Evolutionary conservation across 2,888 invertebrate genomes (phyloP).

Genomic region (Eustalomyia histrio): DNA sequence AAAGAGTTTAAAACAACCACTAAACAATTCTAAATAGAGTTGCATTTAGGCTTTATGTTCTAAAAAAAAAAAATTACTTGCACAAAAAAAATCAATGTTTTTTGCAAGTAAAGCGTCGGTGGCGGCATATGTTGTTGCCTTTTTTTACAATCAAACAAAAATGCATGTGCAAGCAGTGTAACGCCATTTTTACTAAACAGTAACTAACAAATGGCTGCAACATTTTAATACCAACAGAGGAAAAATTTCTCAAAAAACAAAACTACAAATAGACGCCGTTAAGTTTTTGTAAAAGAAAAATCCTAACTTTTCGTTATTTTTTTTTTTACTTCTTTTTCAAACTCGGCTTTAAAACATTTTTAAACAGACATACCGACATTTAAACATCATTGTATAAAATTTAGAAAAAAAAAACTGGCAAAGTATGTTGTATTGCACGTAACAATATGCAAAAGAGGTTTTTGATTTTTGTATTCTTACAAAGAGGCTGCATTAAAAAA

Average conservation of each 20-base stretch:
- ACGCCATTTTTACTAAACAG: constrained; percentile 74
- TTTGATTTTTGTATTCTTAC: constrained; percentile 6
- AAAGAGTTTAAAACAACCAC: constrained; percentile 31
- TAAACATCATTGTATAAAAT: constrained; percentile 19
- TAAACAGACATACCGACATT: constrained; percentile 27
- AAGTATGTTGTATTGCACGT: constrained; percentile 58
- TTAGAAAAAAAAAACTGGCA: constrained; percentile 27
- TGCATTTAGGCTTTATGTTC: constrained; percentile 63
- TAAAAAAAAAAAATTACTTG: constrained; percentile 19
- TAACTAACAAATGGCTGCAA: constrained; percentile 67
- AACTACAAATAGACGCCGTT: constrained; percentile 62
- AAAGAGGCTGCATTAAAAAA: constrained; percentile 44
- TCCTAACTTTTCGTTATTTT: constrained; percentile 2
- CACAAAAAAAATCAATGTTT: constrained; percentile 47
- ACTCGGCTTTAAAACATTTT: background rate
- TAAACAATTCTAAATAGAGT: constrained; percentile 63
- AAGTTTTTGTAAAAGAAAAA: constrained; percentile 20
- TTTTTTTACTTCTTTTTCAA: background rate
- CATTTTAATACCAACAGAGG: constrained; percentile 48
- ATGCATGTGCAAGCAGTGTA: constrained; percentile 74
- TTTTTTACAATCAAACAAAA: constrained; percentile 26
- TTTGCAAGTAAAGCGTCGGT: constrained; percentile 59
- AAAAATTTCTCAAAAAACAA: constrained; percentile 9
- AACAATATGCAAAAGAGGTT: constrained; percentile 61
- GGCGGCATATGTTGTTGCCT: constrained; percentile 41